Percentiles rank a stretch among this genome's conserved stretches.
phyloP scores from a whole-genome alignment of 1,140 invertebrate species.

The Drosophila busckii region DNA sequence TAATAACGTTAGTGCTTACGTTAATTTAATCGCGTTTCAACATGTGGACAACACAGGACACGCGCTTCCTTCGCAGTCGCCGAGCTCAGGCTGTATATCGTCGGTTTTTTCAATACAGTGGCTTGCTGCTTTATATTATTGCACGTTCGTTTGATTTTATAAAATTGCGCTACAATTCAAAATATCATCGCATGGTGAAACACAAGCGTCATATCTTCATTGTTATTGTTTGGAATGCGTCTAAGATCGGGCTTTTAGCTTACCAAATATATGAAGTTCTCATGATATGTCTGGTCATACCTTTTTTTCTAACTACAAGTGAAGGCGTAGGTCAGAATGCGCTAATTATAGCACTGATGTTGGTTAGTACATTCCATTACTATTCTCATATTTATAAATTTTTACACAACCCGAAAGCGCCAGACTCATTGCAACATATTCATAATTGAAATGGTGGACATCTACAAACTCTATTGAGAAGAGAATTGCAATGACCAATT shows the following conservation, averaged over 20 bases:
- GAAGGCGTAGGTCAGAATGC: conserved; percentile 33
- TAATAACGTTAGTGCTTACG: no score
- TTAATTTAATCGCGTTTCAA: no score
- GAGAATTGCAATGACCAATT: conserved; percentile 43
- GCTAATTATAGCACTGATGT: conserved; percentile 18
- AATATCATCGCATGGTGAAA: conserved; percentile 18
- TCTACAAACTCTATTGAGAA: conserved; percentile 30
- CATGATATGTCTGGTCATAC: no score
- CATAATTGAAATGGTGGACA: conserved; percentile 44
- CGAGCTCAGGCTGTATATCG: conserved; percentile 8
- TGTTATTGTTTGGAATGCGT: no score
- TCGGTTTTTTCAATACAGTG: conserved; percentile 21
- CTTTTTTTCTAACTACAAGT: no score
- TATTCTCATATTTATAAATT: conserved; percentile 37
- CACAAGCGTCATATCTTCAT: no score
- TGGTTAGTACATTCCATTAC: conserved; percentile 3
- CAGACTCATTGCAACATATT: conserved; percentile 19
- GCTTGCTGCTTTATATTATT: conserved; percentile 43
- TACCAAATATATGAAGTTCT: no score
- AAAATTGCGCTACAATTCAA: conserved; percentile 35
- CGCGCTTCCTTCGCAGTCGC: not conserved
- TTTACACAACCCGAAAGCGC: conserved; percentile 34
- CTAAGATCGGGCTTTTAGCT: no score
- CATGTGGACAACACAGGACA: conserved; percentile 25
- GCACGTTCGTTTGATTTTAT: conserved; percentile 29